A percentile compares a stretch with the other conserved stretches of the same genome.
Conservation (phyloP, 2,888 invertebrate species). For the Allygus modestus region DNA sequence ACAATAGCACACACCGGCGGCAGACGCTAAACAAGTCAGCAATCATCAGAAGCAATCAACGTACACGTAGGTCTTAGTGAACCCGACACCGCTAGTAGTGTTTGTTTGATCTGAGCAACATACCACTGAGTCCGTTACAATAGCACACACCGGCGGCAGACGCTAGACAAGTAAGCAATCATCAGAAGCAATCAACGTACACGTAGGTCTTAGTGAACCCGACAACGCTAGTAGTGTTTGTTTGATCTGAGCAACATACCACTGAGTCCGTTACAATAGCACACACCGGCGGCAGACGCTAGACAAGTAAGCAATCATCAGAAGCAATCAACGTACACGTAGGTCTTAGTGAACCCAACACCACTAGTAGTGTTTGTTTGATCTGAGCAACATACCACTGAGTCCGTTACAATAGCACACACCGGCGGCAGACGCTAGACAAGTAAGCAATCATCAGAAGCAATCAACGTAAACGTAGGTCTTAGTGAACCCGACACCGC, state of each 20-base stretch:
- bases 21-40: slow-evolving; percentile 2
- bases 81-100: slow-evolving; percentile 22
- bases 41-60: slow-evolving; percentile 27
- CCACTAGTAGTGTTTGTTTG: neutral
- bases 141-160: slow-evolving; percentile 17
- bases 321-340: too few relatives aligned
- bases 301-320: slow-evolving; percentile 19
- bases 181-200: slow-evolving; percentile 23
- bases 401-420: slow-evolving; percentile 19
- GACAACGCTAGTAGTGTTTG: slow-evolving; percentile 1
- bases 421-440: slow-evolving; percentile 9
- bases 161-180: slow-evolving; percentile 7
- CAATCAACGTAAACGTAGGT: too few relatives aligned
- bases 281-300: slow-evolving; percentile 11
- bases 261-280: slow-evolving; percentile 9
- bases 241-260: slow-evolving; percentile 25
- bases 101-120: slow-evolving; percentile 1
- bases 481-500: slow-evolving; percentile 10
- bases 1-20: slow-evolving; percentile 20
- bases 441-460: slow-evolving; percentile 23
- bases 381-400: slow-evolving; percentile 21
- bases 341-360: slow-evolving; percentile 8
- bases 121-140: slow-evolving; percentile 26
- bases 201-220: neutral
- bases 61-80: too few relatives aligned